These are phyloP conservation scores for Hemiscyllium ocellatum DNA, from an alignment of 2,113 vertebrate species.

Conservation along the genomic window DNA sequence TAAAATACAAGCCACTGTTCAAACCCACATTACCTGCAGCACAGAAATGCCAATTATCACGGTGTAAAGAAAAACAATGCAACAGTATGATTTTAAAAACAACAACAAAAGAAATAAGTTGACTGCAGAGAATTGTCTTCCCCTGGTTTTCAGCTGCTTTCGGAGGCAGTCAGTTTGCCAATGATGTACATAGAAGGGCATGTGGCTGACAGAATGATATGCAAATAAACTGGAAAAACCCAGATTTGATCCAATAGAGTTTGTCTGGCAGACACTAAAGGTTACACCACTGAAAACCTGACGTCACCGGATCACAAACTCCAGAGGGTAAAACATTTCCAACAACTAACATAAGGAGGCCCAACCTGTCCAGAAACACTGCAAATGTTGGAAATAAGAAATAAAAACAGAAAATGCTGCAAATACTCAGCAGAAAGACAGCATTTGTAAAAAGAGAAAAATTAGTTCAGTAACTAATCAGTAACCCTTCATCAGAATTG, in stretches of 20 bases:
- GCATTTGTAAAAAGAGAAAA: too few relatives aligned
- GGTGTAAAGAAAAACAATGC: conserved; percentile 36
- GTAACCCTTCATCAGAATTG: too few relatives aligned
- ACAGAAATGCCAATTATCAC: neutral
- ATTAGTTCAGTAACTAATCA: too few relatives aligned
- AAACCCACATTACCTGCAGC: neutral
- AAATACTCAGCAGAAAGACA: too few relatives aligned
- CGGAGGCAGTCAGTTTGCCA: neutral
- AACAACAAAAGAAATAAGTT: neutral
- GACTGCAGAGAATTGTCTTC: neutral
- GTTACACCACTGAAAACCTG: neutral
- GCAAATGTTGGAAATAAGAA: too few relatives aligned
- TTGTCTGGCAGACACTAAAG: neutral
- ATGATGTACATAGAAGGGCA: conserved; percentile 69
- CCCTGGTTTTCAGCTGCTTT: neutral
- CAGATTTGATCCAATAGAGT: conserved; percentile 48
- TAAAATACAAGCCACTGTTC: neutral
- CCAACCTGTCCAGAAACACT: neutral
- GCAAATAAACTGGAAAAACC: conserved; percentile 54
- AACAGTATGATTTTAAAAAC: neutral
- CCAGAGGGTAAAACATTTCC: neutral
- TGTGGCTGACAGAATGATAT: conserved; percentile 50
- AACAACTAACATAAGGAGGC: neutral
- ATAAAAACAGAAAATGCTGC: too few relatives aligned
- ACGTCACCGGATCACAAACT: conserved; percentile 2